Evolutionary conservation across 2,888 invertebrate genomes (phyloP), one percentile per base, ranked within the genome.

Genomic region (Gisinianus flammeolus): DNA sequence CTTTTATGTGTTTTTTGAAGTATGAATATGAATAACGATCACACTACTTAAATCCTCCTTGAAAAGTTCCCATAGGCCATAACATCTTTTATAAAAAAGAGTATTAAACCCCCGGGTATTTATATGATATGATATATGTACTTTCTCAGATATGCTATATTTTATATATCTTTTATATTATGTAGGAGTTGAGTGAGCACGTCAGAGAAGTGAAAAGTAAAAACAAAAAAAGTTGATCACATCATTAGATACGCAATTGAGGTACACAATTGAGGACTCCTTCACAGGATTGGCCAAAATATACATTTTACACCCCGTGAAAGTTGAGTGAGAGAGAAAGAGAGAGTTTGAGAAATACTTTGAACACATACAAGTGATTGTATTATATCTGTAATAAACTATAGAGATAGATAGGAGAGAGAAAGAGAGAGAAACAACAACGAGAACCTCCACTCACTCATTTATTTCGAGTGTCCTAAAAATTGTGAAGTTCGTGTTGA

Each of bases 401-500:
- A 44, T 44, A 44, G 44, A 44, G 44, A 44, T 44, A 44, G 44
- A 44, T 44, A 44, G 44, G 44, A 44, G 44, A 44, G n/a, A 44
- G 44, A 44, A 6, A 44, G 44, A 44, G 44, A 44, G 44, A 44
- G 44, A n/a, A n/a, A n/a, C n/a, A n/a, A n/a, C n/a, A n/a, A n/a
- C n/a, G 71, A 62, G 62, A 72, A 62, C 24, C n/a, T n/a, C n/a
- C 33, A 72, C 31, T 35, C 62, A 72, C 72, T 72, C 72, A 72
- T 72, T 72, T 72, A 72, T 72, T 72, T 54, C 58, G 31, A 72
- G 72, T 72, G 72, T 72, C 72, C 72, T 72, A 58, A 72, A n/a
- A 58, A 72, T 72, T 72, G 70, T 72, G 58, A 71, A 72, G 74
- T 74, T 67, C 74, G 67, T 76, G 76, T 75, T 68, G 68, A 76